A percentile compares a stretch with the other conserved stretches of the same genome.
phyloP scores from a whole-genome alignment of 2,113 vertebrate genomes.

The Amphilophus citrinellus region DNA sequence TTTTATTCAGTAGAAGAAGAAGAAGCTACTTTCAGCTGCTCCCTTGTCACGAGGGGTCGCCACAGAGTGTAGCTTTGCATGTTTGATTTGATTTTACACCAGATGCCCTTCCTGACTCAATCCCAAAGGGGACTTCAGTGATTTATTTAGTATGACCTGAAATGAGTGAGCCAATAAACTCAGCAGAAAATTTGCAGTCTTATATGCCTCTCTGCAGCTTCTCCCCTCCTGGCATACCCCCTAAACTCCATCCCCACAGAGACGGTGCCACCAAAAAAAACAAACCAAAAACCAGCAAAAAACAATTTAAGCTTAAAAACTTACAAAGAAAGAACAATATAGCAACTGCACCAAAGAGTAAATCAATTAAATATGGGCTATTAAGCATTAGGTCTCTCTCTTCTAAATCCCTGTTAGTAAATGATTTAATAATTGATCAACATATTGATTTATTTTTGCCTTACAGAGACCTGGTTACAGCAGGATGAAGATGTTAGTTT shows the following conservation, averaged over 20 bases:
- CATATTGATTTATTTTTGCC: too few relatives aligned
- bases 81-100: not conserved
- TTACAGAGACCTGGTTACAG: too few relatives aligned
- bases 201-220: not conserved
- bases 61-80: not conserved
- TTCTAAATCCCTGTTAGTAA: too few relatives aligned
- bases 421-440: too few relatives aligned
- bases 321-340: not conserved
- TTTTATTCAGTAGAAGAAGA: not conserved
- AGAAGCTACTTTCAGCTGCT: not conserved
- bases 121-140: not conserved
- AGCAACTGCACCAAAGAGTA: too few relatives aligned
- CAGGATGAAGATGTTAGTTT: not conserved
- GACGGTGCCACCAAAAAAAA: not conserved
- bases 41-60: not conserved
- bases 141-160: not conserved
- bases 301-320: not conserved
- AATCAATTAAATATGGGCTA: too few relatives aligned
- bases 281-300: not conserved
- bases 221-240: not conserved
- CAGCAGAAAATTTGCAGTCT: not conserved
- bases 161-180: not conserved
- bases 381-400: too few relatives aligned
- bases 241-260: not conserved
- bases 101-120: not conserved